Evolutionary conservation across 2,888 invertebrate genomes (phyloP).

Genomic region (Sarcophaga variegata): DNA sequence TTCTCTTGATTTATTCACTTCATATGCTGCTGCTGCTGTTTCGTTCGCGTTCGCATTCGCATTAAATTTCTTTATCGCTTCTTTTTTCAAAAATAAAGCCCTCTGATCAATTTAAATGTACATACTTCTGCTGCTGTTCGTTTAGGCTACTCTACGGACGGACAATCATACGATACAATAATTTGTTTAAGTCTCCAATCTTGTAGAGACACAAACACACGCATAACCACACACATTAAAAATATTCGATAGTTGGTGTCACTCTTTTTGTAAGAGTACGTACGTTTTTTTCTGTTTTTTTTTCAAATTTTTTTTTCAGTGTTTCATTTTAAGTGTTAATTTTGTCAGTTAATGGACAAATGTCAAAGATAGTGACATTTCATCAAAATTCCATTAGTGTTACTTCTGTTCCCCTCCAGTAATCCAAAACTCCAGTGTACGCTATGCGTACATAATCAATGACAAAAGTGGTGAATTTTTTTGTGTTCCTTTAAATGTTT

Average conservation of each 20-base stretch:
- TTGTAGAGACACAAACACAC: background rate
- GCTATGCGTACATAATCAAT: slow-evolving; percentile 25
- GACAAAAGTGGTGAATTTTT: slow-evolving; percentile 45
- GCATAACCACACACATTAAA: background rate
- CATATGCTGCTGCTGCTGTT: too few relatives aligned
- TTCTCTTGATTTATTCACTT: slow-evolving; percentile 21
- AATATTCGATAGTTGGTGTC: slow-evolving; percentile 41
- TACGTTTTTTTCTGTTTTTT: background rate
- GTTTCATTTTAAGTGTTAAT: slow-evolving; percentile 57
- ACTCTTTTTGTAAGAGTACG: slow-evolving; percentile 26
- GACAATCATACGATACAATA: slow-evolving; percentile 14
- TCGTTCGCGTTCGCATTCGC: background rate
- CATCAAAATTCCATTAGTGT: slow-evolving; percentile 67
- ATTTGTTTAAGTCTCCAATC: slow-evolving; percentile 50
- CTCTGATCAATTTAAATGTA: slow-evolving; percentile 61
- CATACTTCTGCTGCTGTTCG: slow-evolving; percentile 56
- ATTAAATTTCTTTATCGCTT: slow-evolving; percentile 65
- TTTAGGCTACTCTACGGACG: slow-evolving; percentile 27
- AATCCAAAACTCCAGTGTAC: background rate
- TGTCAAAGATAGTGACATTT: slow-evolving; percentile 65
- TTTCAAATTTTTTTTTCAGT: background rate
- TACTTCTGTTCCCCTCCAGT: slow-evolving; percentile 16
- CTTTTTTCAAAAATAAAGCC: slow-evolving; percentile 44
- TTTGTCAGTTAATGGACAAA: slow-evolving; percentile 65
- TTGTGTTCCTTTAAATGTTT: background rate